Base-by-base conservation (phyloP, 2,888 invertebrate genomes). In the Mimachlamys varia region DNA sequence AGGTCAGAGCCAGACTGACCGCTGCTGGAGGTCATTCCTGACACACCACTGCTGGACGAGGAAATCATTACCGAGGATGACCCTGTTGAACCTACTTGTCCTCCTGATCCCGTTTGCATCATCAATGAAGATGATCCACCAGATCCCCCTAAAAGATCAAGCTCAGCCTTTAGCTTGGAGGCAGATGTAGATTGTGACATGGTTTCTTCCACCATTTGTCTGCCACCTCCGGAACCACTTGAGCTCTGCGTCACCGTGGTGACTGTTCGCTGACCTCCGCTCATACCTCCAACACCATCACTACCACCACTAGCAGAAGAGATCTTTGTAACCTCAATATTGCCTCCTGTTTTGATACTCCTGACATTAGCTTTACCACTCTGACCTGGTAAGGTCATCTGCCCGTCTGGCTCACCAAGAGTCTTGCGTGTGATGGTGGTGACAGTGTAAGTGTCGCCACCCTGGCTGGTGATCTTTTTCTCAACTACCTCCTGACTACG, bases 391-490 rank as follows among this genome's bases (percentile, higher is more conserved):
- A 76, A 15, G 53, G 33, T 44, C 88, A 87, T 50, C n/a, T 50
- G n/a, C 44, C 90, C 49, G 88, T 44, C 49, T 90, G 76, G 76
- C 15, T 88, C 92, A 88, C 92, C 92, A 87, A 90, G 90, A 37
- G 92, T 91, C 53, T 90, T 91, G 27, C 90, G 89, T 27, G 93
- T 94, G 13, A 93, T 92, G 37, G 93, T 94, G 87, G 94, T 93
- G 15, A 94, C 92, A 50, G 93, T 93, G 90, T 92, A 94, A 89
- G 93, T 92, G 88, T 93, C 93, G 89, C 94, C 93, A 58, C 93
- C 94, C 88, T 92, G 91, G 55, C 93, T 93, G 91, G 93, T 93
- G 12, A 93, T 92, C 87, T 92, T 93, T 58, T 94, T 94, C 90
- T 94, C 94, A 22, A 94, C 90, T 53, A 94, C 89, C 90, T 94